phyloP scores from a whole-genome alignment of 1,140 invertebrate genomes.

The Camponotus pennsylvanicus region DNA sequence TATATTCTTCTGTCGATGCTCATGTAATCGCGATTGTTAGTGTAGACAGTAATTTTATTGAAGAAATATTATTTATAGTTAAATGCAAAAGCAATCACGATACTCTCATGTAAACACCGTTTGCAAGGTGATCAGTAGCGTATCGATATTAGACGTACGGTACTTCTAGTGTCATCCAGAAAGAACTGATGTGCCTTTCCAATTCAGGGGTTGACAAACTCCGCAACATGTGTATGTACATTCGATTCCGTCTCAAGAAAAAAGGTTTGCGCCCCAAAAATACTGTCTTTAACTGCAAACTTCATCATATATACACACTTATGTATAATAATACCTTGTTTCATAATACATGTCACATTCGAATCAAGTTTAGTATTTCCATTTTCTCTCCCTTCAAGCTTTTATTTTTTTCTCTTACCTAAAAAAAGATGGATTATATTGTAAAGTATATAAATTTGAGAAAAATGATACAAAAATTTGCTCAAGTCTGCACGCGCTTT shows the following conservation, averaged over 20 bases:
- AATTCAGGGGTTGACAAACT: slow-evolving; percentile 74
- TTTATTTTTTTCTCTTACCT: neutral
- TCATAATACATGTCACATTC: slow-evolving; percentile 75
- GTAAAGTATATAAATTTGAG: too few relatives aligned
- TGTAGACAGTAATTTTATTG: slow-evolving; percentile 63
- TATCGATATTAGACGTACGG: slow-evolving; percentile 62
- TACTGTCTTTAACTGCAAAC: slow-evolving; percentile 72
- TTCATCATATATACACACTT: slow-evolving; percentile 67
- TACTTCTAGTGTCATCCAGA: slow-evolving; percentile 71
- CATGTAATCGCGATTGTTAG: slow-evolving; percentile 65
- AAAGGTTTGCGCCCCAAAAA: slow-evolving; percentile 66
- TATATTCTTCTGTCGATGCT: slow-evolving; percentile 62
- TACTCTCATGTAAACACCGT: slow-evolving; percentile 62
- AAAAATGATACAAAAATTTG: neutral
- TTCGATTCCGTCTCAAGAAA: slow-evolving; percentile 71
- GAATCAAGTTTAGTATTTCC: slow-evolving; percentile 61
- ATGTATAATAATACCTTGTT: slow-evolving; percentile 77
- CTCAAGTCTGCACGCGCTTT: neutral
- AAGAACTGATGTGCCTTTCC: slow-evolving; percentile 79
- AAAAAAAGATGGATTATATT: neutral
- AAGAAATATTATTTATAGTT: slow-evolving; percentile 54
- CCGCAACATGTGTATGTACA: slow-evolving; percentile 70
- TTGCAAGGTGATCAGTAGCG: slow-evolving; percentile 66
- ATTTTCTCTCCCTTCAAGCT: slow-evolving; percentile 20
- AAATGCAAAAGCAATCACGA: slow-evolving; percentile 65